Base-by-base conservation (phyloP, 2,797 vertebrate genomes). In the Aulostomus chinensis region DNA sequence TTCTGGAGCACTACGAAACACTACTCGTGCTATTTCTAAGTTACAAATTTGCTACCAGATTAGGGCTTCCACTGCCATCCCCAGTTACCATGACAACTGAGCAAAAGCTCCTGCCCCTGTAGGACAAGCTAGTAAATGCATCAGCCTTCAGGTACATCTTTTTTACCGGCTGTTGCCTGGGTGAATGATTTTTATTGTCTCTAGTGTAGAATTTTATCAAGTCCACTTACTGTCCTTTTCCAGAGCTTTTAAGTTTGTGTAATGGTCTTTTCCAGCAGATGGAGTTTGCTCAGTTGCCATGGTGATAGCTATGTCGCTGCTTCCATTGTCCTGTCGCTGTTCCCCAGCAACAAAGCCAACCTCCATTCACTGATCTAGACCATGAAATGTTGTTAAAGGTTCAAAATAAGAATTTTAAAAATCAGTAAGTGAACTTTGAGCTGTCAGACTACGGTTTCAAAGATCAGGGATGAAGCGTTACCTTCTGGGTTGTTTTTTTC, bases 301-400 rank as follows among this genome's bases (percentile, higher is more conserved):
- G 7, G 30, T 7, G 4, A 33, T 8, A 24, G 3, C 22, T 21
- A 4, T 1, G 5, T 9, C 14, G 25, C 5, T 18, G 21, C 9
- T 36, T 41, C 11, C 16, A 29, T 9, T 12, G 8, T 4, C 26
- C 20, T 28, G 4, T 18, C 3, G 1, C 13, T 16, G 43, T 45
- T 52, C 10, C 42, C 21, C 18, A 32, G 48, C 37, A 29, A 54
- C 18, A 6, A 3, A 16, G n/a, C n/a, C 41, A 42, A 31, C n/a
- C 20, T 20, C 7, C 17, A 33, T 42, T 9, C 6, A 22, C 24
- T 9, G 12, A 24, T 24, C 14, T 32, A n/a, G 14, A 24, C 4
- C 0, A 3, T 34, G 14, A 42, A 10, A 42, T 42, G 25, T 1
- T 2, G 6, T 12, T 14, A 15, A 33, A 25, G 18, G 13, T 5